Conservation (phyloP, 2,888 invertebrate genomes). For the Cynaeus angustus region DNA sequence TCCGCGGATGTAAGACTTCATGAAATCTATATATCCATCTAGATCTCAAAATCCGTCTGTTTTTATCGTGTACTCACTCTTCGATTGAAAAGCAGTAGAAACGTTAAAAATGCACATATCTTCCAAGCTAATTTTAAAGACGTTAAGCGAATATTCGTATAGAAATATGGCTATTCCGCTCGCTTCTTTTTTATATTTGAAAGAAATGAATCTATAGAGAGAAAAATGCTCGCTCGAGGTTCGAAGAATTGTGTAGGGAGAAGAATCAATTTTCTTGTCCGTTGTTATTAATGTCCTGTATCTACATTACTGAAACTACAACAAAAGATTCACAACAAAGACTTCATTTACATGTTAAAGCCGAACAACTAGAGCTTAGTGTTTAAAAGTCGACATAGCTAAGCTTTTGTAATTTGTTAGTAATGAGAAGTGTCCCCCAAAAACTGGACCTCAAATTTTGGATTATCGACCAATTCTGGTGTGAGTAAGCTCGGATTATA, state of each 20-base stretch:
- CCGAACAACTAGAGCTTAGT: slow-evolving; percentile 12
- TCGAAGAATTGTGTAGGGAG: slow-evolving; percentile 22
- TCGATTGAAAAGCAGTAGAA: not conserved
- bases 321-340: slow-evolving; percentile 40
- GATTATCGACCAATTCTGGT: too few species aligned
- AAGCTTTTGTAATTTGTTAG: not conserved
- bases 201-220: slow-evolving; percentile 18
- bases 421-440: not conserved
- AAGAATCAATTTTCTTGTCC: slow-evolving; percentile 42
- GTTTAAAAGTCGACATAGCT: not conserved
- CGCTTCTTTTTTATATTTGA: slow-evolving; percentile 12
- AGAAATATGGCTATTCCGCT: slow-evolving; percentile 3
- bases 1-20: not conserved
- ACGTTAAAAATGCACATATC: slow-evolving; percentile 13
- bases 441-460: too few species aligned
- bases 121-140: slow-evolving; percentile 13
- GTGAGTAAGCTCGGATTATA: too few species aligned
- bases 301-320: slow-evolving; percentile 33
- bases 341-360: slow-evolving; percentile 45
- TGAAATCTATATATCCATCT: slow-evolving; percentile 15
- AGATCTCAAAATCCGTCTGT: not conserved
- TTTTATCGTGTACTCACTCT: not conserved
- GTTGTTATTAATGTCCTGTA: slow-evolving; percentile 42
- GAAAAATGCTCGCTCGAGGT: slow-evolving; percentile 25
- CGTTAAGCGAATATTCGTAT: slow-evolving; percentile 29